Evolutionary conservation across 1,140 invertebrate genomes (phyloP).

Genomic region (Oncopodura yosiiana): DNA sequence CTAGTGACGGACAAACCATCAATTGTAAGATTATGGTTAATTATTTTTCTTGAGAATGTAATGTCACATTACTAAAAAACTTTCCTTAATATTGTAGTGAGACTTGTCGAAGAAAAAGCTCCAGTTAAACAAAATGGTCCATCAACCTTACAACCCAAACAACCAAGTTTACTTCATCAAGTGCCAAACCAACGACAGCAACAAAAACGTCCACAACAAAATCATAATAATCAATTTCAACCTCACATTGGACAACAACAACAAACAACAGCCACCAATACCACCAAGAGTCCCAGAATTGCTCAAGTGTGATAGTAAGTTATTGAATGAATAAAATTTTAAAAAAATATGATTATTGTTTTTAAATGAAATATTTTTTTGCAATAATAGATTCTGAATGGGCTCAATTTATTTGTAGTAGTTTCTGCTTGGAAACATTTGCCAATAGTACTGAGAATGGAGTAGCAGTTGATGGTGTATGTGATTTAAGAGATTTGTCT

Average conservation of each 20-base stretch:
- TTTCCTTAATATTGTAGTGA: neutral
- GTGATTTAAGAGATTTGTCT: neutral
- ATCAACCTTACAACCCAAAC: neutral
- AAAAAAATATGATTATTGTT: too few relatives aligned
- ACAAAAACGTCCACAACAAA: neutral
- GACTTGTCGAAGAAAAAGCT: conserved; percentile 13
- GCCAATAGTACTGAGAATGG: too few relatives aligned
- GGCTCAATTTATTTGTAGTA: too few relatives aligned
- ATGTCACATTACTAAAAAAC: neutral
- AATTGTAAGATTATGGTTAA: conserved; percentile 2
- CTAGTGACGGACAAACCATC: neutral
- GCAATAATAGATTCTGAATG: too few relatives aligned
- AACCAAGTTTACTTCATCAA: neutral
- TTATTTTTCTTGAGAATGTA: neutral
- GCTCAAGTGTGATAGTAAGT: conserved; percentile 16
- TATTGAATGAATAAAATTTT: too few relatives aligned
- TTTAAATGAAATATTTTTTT: too few relatives aligned
- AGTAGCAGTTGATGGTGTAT: neutral
- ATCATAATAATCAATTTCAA: neutral
- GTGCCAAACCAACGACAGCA: neutral
- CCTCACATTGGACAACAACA: neutral
- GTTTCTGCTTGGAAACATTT: too few relatives aligned
- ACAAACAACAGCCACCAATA: neutral
- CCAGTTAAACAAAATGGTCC: too few relatives aligned
- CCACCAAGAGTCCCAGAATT: conserved; percentile 1